Conservation (phyloP, 2,888 invertebrate species). For the Spicauda simplicius region DNA sequence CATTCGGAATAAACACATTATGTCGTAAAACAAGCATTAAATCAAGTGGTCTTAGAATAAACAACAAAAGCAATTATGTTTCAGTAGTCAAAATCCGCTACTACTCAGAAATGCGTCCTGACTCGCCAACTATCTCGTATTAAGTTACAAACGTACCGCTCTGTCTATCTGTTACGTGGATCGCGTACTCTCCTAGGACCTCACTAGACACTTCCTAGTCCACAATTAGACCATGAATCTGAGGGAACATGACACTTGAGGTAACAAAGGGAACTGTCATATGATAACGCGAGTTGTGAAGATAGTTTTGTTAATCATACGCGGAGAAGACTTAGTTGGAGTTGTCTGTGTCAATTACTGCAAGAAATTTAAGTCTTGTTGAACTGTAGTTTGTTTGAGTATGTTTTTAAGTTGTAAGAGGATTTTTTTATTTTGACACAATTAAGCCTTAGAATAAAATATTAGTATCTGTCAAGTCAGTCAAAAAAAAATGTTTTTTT, state of each 20-base stretch:
- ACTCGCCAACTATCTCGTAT: conserved; percentile 12
- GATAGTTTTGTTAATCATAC: no score
- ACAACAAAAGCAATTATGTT: conserved; percentile 5
- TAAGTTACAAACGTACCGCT: conserved; percentile 39
- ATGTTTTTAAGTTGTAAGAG: no score
- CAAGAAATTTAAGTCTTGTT: no score
- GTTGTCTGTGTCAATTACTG: no score
- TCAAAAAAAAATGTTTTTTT: no score
- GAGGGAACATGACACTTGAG: not conserved
- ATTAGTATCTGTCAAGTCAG: no score
- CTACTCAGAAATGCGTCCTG: conserved; percentile 23
- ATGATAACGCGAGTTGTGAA: not conserved
- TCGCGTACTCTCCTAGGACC: conserved; percentile 34
- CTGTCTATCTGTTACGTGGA: conserved; percentile 41
- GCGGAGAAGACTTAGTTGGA: no score
- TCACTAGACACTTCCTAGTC: conserved; percentile 24
- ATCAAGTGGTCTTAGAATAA: conserved; percentile 9
- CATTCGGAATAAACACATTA: not conserved
- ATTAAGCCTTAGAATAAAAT: no score
- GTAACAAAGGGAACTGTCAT: not conserved
- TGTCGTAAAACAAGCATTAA: not conserved
- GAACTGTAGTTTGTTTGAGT: no score
- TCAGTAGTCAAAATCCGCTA: conserved; percentile 30
- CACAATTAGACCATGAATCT: conserved; percentile 15
- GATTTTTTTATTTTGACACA: no score